Base-by-base conservation (phyloP, 2,113 vertebrate genomes). In the Callopanchax toddi region DNA sequence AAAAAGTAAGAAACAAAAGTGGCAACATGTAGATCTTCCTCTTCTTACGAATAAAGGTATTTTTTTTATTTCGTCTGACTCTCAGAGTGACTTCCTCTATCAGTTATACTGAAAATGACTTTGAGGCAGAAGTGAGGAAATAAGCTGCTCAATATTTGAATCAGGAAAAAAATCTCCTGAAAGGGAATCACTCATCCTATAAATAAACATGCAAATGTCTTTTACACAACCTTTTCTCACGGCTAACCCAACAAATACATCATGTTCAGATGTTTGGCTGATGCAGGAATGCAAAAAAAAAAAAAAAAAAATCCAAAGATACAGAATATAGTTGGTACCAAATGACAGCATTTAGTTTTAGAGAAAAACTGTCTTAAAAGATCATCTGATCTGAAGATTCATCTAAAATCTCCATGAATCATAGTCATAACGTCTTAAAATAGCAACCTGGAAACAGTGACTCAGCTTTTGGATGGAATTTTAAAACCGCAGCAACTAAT, bases 61-160 rank as follows among this genome's bases (percentile, higher is more conserved):
- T n/a, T 17, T 21, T 55, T 62, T 63, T 83, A 59, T 59, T 34
- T 18, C 9, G n/a, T n/a, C 34, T 40, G 40, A 3, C 16, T 71
- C 34, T 67, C 20, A 50, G 25, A 71, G 49, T 12, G 36, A 82
- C 88, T 91, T 91, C 87, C 88, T 90, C 73, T 72, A 72, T 50
- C 17, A 4, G 18, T 60, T 53, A 77, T 74, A 63, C 74, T 71
- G 71, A 83, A 71, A 67, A 43, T n/a, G 10, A 51, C 37, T 61
- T n/a, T 15, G 12, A 61, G 5, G 16, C 12, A 40, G 60, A 23
- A 18, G 21, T 12, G 43, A 69, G 9, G 3, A 23, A 69, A 32
- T 43, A 51, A 42, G 13, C 26, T 6, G 6, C 48, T 32, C 7
- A 49, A 34, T 32, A 18, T 62, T 46, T 43, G 42, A n/a, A 26